These are phyloP conservation scores for Calameuta idolon DNA, from an alignment of 2,888 invertebrate species.

Conservation along the genomic window DNA sequence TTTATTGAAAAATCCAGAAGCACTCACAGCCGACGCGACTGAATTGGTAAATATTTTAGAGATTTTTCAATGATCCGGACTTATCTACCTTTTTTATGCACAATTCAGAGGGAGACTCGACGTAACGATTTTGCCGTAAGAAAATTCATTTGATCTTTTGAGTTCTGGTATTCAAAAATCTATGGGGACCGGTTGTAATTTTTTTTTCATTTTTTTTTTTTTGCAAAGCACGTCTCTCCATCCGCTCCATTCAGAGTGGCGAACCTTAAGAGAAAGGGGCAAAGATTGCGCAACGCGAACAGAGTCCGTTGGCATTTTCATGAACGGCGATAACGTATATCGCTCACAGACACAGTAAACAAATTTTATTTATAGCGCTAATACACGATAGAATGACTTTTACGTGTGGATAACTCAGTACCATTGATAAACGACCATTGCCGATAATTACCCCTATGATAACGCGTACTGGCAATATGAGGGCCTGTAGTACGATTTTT, in stretches of 20 bases:
- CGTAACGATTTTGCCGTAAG: background rate
- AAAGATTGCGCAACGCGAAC: constrained; percentile 23
- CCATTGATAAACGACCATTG: constrained; percentile 19
- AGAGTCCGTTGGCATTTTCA: constrained; percentile 34
- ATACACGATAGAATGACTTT: constrained; percentile 34
- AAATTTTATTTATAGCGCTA: constrained; percentile 24
- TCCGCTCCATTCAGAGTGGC: background rate
- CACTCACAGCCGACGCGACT: background rate
- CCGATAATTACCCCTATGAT: background rate
- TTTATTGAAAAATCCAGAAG: background rate
- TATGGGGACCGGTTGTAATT: too few species aligned
- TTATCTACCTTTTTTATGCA: background rate
- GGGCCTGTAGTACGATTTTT: background rate
- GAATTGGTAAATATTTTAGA: background rate
- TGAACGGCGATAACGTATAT: constrained; percentile 29
- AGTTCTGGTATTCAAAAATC: too few species aligned
- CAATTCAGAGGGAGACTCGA: background rate
- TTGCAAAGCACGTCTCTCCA: too few species aligned
- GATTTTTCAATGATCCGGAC: background rate
- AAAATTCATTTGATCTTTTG: background rate
- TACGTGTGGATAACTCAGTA: constrained; percentile 37
- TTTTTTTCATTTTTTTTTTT: too few species aligned
- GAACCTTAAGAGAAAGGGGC: background rate
- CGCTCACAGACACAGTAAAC: constrained; percentile 4
- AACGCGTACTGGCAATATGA: background rate